Evolutionary conservation across 1,140 invertebrate species (phyloP).

Genomic region (Euwallacea fornicatus): DNA sequence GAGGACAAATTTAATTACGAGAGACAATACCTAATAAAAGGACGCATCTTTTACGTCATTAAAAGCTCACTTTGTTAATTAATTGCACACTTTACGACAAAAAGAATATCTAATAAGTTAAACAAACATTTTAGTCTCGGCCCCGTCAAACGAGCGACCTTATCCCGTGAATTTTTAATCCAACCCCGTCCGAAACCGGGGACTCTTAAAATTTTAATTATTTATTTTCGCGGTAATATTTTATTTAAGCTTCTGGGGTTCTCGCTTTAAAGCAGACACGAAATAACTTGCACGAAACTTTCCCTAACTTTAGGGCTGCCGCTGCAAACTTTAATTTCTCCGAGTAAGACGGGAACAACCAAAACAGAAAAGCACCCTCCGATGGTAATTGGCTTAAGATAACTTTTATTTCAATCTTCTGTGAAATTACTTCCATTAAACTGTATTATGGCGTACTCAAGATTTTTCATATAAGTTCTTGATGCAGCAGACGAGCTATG

Average conservation of each 20-base stretch:
- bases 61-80: background rate
- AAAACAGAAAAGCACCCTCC: slow-evolving; percentile 26
- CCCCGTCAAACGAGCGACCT: slow-evolving; percentile 7
- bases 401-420: slow-evolving; percentile 35
- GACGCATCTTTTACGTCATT: too few species aligned
- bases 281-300: slow-evolving; percentile 29
- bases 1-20: too few species aligned
- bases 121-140: slow-evolving; percentile 18
- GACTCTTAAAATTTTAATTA: slow-evolving; percentile 33
- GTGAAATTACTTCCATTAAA: slow-evolving; percentile 27
- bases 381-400: slow-evolving; percentile 24
- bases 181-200: slow-evolving; percentile 11
- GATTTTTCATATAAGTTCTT: background rate
- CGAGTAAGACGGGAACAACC: slow-evolving; percentile 20
- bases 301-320: slow-evolving; percentile 23
- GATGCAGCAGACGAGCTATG: too few species aligned
- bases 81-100: slow-evolving; percentile 8
- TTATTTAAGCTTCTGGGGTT: slow-evolving; percentile 31
- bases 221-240: slow-evolving; percentile 30
- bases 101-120: slow-evolving; percentile 24
- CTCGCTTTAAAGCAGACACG: slow-evolving; percentile 31
- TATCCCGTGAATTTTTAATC: slow-evolving; percentile 28
- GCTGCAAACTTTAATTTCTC: slow-evolving; percentile 24
- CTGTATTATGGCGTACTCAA: background rate
- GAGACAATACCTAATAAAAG: too few species aligned